Percentiles rank a stretch among this genome's conserved stretches.
Evolutionary conservation across 30 jellyfish, hydroid and myxozoan genomes (phyloP).

Genomic region (Turritopsis dohrnii): DNA sequence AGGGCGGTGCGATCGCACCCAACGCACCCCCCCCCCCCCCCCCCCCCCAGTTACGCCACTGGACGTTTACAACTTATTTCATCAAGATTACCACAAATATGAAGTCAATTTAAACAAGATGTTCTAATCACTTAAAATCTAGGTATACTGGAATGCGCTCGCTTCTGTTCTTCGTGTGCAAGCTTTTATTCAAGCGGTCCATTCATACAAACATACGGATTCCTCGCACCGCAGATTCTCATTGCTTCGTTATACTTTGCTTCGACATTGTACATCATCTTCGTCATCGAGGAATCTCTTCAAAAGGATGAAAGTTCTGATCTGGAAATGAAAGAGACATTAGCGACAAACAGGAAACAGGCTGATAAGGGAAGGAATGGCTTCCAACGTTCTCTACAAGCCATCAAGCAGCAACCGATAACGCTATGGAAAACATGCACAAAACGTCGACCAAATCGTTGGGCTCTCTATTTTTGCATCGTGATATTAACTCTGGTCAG

Average conservation of each 20-base stretch:
- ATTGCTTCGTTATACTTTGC: conserved; percentile 24
- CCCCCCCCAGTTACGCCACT: no score
- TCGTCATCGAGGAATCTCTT: conserved; percentile 51
- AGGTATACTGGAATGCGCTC: conserved; percentile 61
- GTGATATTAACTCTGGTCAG: background rate
- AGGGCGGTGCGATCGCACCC: no score
- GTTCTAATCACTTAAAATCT: background rate
- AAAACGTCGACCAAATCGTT: background rate
- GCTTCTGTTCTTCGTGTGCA: conserved; percentile 40
- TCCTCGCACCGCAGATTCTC: conserved; percentile 36
- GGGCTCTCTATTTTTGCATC: background rate
- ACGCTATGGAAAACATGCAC: background rate
- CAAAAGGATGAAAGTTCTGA: background rate
- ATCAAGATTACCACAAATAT: no score
- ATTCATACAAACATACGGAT: conserved; percentile 41
- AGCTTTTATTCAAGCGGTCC: conserved; percentile 53
- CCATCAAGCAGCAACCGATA: background rate
- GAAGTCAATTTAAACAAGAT: no score
- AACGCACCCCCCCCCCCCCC: no score
- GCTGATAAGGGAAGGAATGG: background rate
- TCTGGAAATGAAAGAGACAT: background rate
- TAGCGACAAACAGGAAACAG: background rate
- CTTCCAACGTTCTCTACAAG: background rate
- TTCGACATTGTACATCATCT: conserved; percentile 40
- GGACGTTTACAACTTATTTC: no score